Evolutionary conservation across 1,140 invertebrate genomes (phyloP).

Genomic region (Cataglyphis hispanica): DNA sequence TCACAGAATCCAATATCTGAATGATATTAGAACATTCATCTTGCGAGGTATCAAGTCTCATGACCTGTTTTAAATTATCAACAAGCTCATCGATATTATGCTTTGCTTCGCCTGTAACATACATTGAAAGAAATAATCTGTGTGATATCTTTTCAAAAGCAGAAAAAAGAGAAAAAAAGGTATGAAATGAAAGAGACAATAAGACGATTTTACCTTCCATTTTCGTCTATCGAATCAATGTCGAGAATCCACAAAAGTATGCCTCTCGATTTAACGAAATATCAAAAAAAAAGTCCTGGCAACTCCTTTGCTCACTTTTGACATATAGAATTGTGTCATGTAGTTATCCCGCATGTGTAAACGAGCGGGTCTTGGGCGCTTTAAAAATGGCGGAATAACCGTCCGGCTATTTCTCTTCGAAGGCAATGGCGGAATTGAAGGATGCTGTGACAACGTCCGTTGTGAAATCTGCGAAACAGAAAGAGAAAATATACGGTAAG

Average conservation of each 20-base stretch:
- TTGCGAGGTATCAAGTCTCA: slow-evolving; percentile 63
- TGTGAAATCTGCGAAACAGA: neutral
- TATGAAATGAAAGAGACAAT: neutral
- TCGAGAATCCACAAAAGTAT: neutral
- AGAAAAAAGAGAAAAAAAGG: neutral
- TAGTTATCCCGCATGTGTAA: neutral
- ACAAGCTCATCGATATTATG: slow-evolving; percentile 72
- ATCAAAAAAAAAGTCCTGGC: neutral
- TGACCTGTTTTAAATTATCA: slow-evolving; percentile 66
- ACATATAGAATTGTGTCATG: neutral
- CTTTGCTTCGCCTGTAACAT: slow-evolving; percentile 68
- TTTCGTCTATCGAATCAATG: neutral
- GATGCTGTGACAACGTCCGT: neutral
- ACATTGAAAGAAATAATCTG: slow-evolving; percentile 14
- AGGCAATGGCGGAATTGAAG: slow-evolving; percentile 17
- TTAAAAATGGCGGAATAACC: slow-evolving; percentile 48
- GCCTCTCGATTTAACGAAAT: neutral
- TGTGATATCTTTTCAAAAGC: neutral
- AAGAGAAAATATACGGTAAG: slow-evolving; percentile 70
- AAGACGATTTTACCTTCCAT: slow-evolving; percentile 58
- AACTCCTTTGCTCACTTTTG: neutral
- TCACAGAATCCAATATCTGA: slow-evolving; percentile 74
- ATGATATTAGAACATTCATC: slow-evolving; percentile 66
- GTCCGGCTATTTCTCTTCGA: neutral
- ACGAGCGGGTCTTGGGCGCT: neutral